Evolutionary conservation across 2,888 invertebrate species (phyloP), one percentile per base, ranked within the genome.

Genomic region (Carcina quercana): DNA sequence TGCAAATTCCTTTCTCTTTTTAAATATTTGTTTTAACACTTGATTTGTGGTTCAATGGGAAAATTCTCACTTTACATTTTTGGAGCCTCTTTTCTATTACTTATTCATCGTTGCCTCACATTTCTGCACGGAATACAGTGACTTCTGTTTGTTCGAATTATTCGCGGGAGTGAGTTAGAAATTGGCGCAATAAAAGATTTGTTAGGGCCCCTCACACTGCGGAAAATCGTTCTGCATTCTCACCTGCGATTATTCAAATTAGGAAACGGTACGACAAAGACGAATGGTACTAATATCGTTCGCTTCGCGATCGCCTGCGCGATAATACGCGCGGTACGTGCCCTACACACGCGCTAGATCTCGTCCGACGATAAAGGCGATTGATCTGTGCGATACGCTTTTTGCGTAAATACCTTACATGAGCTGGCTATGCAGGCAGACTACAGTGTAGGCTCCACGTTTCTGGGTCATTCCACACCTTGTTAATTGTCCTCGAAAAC

Each of bases 211-310:
- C 50, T 45, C 51, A 53, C 55, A 54, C 56, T 65, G 65, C 61
- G 66, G 70, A 68, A 70, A 75, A 74, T 76, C 68, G 72, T 65
- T 68, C 63, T 66, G 67, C 65, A 76, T 80, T 80, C 78, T 75
- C 75, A 79, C 79, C 75, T 72, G 63, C 75, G 80, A 83, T 83
- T 83, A 83, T 83, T 82, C 73, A 82, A 83, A 83, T 83, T 74
- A 83, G 78, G 70, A 68, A 80, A 70, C 64, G 70, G 70, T 66
- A 76, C 78, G 83, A 83, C 83, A 82, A 74, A 82, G 83, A 83
- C 80, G 82, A 80, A 83, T 83, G 80, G 79, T 66, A 67, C 69
- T 80, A 79, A 82, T 82, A 82, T 76, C 79, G 78, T 59, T 60
- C 62, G 62, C 56, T 60, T 54, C 50, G 69, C 68, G 82, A 82